phyloP scores from a whole-genome alignment of 35 echinoderm and acorn worm genomes.

The Heliocidaris erythrogramma region DNA sequence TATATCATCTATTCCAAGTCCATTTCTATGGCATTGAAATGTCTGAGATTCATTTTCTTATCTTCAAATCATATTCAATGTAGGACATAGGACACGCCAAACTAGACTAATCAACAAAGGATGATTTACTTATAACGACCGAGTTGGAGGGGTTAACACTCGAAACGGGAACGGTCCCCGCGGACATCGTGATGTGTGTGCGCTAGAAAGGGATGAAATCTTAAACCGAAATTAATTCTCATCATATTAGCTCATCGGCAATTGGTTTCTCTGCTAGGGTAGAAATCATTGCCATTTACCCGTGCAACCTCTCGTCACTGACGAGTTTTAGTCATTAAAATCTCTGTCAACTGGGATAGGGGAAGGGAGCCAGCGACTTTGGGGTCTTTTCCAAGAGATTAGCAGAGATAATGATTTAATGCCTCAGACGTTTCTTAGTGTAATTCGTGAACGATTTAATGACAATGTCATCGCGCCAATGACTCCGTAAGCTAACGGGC shows the following conservation, averaged over 20 bases:
- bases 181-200: background rate
- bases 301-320: background rate
- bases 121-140: background rate
- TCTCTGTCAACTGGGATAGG: background rate
- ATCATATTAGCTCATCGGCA: conserved; percentile 51
- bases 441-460: conserved; percentile 44
- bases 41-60: no score
- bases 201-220: conserved; percentile 17
- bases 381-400: conserved; percentile 35
- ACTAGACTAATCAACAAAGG: background rate
- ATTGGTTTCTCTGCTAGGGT: background rate
- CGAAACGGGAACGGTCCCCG: background rate
- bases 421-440: conserved; percentile 34
- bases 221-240: conserved; percentile 52
- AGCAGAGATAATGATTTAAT: conserved; percentile 49
- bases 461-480: conserved; percentile 10
- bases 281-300: background rate
- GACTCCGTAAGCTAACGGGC: conserved; percentile 41
- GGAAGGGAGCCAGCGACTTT: background rate
- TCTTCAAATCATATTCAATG: background rate
- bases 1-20: no score
- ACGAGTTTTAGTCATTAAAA: background rate
- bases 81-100: background rate
- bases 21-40: no score
- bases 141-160: background rate